Evolutionary conservation across 1,140 invertebrate species (phyloP).

Genomic region (Glossosoma conforme): DNA sequence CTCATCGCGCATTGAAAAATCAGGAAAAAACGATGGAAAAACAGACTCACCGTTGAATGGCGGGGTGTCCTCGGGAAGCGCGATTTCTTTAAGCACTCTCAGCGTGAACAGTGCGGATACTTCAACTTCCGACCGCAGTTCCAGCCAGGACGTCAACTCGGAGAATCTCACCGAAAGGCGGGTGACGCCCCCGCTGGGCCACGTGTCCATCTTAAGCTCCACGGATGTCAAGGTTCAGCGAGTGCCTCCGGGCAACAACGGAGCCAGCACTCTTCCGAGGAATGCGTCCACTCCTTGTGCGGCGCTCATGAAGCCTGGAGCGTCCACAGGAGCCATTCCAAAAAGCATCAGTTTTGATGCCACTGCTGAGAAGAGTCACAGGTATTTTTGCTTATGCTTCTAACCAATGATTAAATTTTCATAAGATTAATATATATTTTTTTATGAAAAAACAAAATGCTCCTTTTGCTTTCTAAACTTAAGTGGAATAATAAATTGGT

Average conservation of each 20-base stretch:
- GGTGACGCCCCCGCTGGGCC: constrained; percentile 38
- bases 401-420: too few relatives aligned
- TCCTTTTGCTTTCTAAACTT: too few relatives aligned
- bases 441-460: too few relatives aligned
- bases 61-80: constrained; percentile 31
- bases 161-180: constrained; percentile 46
- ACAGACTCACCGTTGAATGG: constrained; percentile 17
- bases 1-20: constrained; percentile 41
- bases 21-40: constrained; percentile 5
- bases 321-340: constrained; percentile 77
- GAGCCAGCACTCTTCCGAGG: constrained; percentile 21
- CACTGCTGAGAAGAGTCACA: constrained; percentile 76
- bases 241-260: constrained; percentile 33
- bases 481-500: too few relatives aligned
- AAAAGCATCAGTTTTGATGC: constrained; percentile 92
- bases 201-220: constrained; percentile 8
- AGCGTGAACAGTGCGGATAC: constrained; percentile 46
- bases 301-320: constrained; percentile 46
- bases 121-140: constrained; percentile 44
- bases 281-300: constrained; percentile 23
- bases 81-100: constrained; percentile 44
- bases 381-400: too few relatives aligned
- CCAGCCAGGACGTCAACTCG: constrained; percentile 47
- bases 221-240: constrained; percentile 33
- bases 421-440: too few relatives aligned